These are phyloP conservation scores for Tiaroga cobitis DNA, from an alignment of 2,797 vertebrate species.

Conservation along the genomic window DNA sequence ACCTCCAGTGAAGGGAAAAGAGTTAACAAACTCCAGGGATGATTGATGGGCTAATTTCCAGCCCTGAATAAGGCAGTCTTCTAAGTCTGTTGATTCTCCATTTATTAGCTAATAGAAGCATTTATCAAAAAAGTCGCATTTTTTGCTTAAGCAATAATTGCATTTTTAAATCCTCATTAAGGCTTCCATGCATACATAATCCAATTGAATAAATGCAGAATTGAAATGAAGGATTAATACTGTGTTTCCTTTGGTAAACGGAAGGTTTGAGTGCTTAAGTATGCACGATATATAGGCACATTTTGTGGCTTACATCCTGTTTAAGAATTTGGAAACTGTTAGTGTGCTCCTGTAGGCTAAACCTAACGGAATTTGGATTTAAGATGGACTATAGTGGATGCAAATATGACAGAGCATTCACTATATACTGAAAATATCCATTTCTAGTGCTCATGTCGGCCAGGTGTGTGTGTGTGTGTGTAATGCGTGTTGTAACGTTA, in stretches of 20 bases:
- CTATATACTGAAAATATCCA: neutral
- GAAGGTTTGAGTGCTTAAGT: slow-evolving; percentile 66
- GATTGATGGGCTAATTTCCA: slow-evolving; percentile 99
- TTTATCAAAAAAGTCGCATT: slow-evolving; percentile 90
- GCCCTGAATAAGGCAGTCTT: slow-evolving; percentile 93
- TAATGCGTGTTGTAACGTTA: slow-evolving; percentile 62
- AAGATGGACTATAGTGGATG: neutral
- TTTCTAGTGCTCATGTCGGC: slow-evolving; percentile 2
- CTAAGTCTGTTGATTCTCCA: slow-evolving; percentile 96
- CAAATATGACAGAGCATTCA: neutral
- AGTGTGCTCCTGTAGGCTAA: slow-evolving; percentile 2
- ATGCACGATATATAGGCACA: slow-evolving; percentile 21
- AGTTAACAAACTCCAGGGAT: slow-evolving; percentile 92
- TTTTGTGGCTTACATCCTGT: slow-evolving; percentile 37
- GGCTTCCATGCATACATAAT: slow-evolving; percentile 84
- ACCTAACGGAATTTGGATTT: neutral
- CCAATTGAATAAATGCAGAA: slow-evolving; percentile 89
- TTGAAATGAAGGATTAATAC: slow-evolving; percentile 80
- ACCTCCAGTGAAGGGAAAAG: slow-evolving; percentile 76
- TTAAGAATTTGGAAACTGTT: slow-evolving; percentile 31
- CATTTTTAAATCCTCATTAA: slow-evolving; percentile 94
- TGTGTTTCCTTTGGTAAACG: slow-evolving; percentile 71
- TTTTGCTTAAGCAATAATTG: slow-evolving; percentile 92
- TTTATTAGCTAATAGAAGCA: slow-evolving; percentile 98
- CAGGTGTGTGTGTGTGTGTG: slow-evolving; percentile 56